Evolutionary conservation across 2,888 invertebrate species (phyloP), one percentile per base, ranked within the genome.

Genomic region (Branchellion lobata): DNA sequence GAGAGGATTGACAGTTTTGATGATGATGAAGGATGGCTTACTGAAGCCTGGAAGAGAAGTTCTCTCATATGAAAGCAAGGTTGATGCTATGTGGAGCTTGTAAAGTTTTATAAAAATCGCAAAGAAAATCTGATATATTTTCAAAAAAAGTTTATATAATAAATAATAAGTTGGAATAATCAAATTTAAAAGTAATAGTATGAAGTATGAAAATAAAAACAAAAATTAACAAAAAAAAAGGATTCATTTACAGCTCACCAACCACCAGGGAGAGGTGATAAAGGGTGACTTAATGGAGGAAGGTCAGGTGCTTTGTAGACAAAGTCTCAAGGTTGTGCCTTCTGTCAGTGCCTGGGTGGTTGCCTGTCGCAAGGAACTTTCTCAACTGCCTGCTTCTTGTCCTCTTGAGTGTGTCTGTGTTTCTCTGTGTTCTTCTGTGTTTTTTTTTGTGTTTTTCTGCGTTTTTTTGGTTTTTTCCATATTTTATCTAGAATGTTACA

Each of bases 1-100:
- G 24, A 83, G 88, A 69, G 87, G 92, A 81, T 92, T 95, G 24
- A 94, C 94, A 14, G 88, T 95, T 82, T 93, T 93, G 87, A 95
- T 94, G 91, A 89, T 95, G 72, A 89, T 95, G 86, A 91, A 92
- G 84, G 94, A 94, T 79, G 93, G 93, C 86, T 92, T 95, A 86
- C 89, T 95, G 81, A 91, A 93, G 85, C 92, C 94, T 71, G 94
- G 94, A 65, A 91, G 91, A 85, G 93, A 93, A 65, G 90, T 92
- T 78, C 92, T 95, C 92, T 93, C 94, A 76, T 93, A 95, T 84
- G 94, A 95, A 87, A 95, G 95, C 88, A 90, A 95, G 90, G 94
- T 93, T 68, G 36, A 24, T n/a, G n/a, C n/a, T n/a, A n/a, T n/a
- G n/a, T n/a, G n/a, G n/a, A n/a, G n/a, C n/a, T 65, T n/a, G n/a